These are phyloP conservation scores for Oplegnathus fasciatus DNA, from an alignment of 2,113 vertebrate species.

Conservation along the genomic window DNA sequence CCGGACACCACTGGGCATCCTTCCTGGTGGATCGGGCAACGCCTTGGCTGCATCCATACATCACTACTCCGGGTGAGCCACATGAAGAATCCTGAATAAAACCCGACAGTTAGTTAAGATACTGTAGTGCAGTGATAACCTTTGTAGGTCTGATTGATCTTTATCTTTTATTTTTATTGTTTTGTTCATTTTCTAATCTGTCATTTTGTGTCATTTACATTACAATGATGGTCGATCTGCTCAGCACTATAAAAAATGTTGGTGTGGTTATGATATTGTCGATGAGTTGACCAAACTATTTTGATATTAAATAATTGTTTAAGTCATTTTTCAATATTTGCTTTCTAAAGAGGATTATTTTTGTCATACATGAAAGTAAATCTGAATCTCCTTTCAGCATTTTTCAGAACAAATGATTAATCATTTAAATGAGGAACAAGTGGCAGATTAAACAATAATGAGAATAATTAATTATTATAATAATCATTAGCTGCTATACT, in stretches of 20 bases:
- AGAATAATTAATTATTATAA: too few relatives aligned
- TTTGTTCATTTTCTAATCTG: too few relatives aligned
- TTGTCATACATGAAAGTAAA: neutral
- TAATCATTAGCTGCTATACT: neutral
- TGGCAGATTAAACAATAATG: neutral
- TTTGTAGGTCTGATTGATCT: neutral
- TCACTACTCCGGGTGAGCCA: slow-evolving; percentile 91
- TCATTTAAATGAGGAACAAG: neutral
- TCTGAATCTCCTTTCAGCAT: neutral
- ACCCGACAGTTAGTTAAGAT: neutral
- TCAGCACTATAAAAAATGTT: neutral
- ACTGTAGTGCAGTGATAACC: neutral
- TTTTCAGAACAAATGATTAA: neutral
- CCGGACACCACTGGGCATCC: slow-evolving; percentile 90
- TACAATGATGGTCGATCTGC: too few relatives aligned
- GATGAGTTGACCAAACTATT: neutral
- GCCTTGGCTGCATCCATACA: slow-evolving; percentile 93
- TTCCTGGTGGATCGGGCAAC: slow-evolving; percentile 94
- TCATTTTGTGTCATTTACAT: too few relatives aligned
- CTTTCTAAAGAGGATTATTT: neutral
- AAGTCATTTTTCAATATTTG: neutral
- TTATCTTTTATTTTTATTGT: too few relatives aligned
- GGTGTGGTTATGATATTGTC: neutral
- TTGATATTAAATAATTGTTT: neutral
- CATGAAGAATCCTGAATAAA: neutral